Percentiles rank a stretch among this genome's conserved stretches.
phyloP scores from a whole-genome alignment of 2,797 vertebrate species.

The Danio choprae region DNA sequence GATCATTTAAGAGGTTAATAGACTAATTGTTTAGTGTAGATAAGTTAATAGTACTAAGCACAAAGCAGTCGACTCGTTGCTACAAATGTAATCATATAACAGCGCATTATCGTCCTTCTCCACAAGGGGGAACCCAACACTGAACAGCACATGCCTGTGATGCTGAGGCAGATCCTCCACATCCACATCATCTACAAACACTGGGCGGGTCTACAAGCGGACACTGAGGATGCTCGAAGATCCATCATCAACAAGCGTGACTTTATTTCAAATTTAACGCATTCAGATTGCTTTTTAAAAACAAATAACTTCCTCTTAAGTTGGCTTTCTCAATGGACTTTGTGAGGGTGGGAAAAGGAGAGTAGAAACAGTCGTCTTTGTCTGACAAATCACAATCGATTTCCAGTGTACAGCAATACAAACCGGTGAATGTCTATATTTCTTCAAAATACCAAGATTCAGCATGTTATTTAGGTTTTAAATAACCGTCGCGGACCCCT shows the following conservation, averaged over 20 bases:
- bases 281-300: not conserved
- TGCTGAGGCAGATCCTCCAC: slow-evolving; percentile 24
- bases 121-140: slow-evolving; percentile 31
- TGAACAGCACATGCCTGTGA: slow-evolving; percentile 3
- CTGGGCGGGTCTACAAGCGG: slow-evolving; percentile 23
- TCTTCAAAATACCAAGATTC: not conserved
- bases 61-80: too few relatives aligned
- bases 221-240: slow-evolving; percentile 49
- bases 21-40: too few relatives aligned
- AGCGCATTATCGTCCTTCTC: not conserved
- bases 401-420: not conserved
- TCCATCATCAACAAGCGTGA: not conserved
- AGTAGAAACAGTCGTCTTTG: slow-evolving; percentile 27
- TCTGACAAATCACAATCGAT: not conserved
- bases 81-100: not conserved
- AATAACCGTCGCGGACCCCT: not conserved
- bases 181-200: not conserved
- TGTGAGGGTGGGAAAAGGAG: not conserved
- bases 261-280: not conserved
- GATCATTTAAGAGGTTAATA: too few relatives aligned
- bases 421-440: not conserved
- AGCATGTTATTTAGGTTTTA: not conserved
- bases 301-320: not conserved
- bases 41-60: not conserved
- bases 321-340: not conserved